phyloP scores from a whole-genome alignment of 2,797 vertebrate genomes.

The Sciaenops ocellatus region DNA sequence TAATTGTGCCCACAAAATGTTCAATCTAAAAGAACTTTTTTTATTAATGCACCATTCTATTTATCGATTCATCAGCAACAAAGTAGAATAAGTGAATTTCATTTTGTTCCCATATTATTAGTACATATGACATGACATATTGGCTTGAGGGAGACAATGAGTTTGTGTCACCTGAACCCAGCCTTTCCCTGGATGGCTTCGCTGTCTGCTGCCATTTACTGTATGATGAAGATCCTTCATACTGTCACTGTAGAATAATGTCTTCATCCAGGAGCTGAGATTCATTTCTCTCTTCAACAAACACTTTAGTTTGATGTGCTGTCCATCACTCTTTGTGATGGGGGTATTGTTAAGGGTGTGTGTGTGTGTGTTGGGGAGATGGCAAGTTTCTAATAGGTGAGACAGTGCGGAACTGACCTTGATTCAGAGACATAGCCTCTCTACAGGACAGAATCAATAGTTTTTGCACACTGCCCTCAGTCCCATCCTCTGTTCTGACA shows the following conservation, averaged over 20 bases:
- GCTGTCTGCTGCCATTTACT: slow-evolving; percentile 55
- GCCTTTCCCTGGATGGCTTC: slow-evolving; percentile 27
- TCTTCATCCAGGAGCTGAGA: slow-evolving; percentile 53
- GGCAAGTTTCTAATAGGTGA: slow-evolving; percentile 82
- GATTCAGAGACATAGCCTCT: slow-evolving; percentile 85
- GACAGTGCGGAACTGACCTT: slow-evolving; percentile 88
- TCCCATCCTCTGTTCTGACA: slow-evolving; percentile 77
- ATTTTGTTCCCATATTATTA: slow-evolving; percentile 20
- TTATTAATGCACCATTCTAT: slow-evolving; percentile 24
- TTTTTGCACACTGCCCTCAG: slow-evolving; percentile 86
- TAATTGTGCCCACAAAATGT: slow-evolving; percentile 50
- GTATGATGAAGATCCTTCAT: slow-evolving; percentile 52
- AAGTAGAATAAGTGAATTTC: slow-evolving; percentile 12
- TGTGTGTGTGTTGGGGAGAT: slow-evolving; percentile 43
- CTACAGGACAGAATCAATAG: slow-evolving; percentile 88
- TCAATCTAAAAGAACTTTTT: slow-evolving; percentile 35
- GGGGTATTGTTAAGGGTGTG: slow-evolving; percentile 61
- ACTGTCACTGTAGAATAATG: slow-evolving; percentile 64
- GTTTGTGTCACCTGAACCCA: slow-evolving; percentile 48
- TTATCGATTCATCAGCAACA: slow-evolving; percentile 24
- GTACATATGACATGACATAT: background rate
- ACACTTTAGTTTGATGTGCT: slow-evolving; percentile 73
- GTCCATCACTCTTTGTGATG: slow-evolving; percentile 62
- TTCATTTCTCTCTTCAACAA: slow-evolving; percentile 70
- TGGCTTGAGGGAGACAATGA: slow-evolving; percentile 8